Percentiles rank a stretch among this genome's conserved stretches.
These are phyloP conservation scores for Bombus confusus DNA, from an alignment of 1,140 invertebrate genomes.

Conservation along the genomic window DNA sequence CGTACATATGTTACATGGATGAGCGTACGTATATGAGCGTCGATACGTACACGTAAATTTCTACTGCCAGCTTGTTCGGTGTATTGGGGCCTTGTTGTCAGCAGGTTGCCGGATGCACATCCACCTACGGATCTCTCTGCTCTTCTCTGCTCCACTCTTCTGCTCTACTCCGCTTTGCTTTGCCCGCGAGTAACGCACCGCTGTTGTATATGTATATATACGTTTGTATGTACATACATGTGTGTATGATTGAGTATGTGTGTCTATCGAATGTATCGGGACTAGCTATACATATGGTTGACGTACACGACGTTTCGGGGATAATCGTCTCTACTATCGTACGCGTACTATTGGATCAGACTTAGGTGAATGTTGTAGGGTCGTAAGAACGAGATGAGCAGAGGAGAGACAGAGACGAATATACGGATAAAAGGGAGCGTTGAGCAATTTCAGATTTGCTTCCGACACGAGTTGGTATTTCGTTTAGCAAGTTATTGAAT, in stretches of 20 bases:
- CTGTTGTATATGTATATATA: neutral
- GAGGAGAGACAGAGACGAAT: constrained; percentile 4
- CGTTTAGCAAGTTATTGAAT: constrained; percentile 23
- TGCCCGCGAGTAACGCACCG: constrained; percentile 8
- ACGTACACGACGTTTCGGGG: constrained; percentile 39
- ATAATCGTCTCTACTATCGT: constrained; percentile 51
- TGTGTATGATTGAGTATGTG: neutral
- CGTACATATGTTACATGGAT: constrained; percentile 54
- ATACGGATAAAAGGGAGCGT: constrained; percentile 13
- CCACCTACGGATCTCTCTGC: constrained; percentile 57
- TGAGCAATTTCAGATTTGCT: constrained; percentile 20
- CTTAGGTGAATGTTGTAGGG: constrained; percentile 29
- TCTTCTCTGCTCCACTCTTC: constrained; percentile 15
- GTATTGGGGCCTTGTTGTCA: constrained; percentile 65
- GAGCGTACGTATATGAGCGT: constrained; percentile 30
- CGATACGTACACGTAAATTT: constrained; percentile 53
- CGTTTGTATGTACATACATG: neutral
- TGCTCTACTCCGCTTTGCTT: constrained; percentile 38
- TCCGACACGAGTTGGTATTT: constrained; percentile 31
- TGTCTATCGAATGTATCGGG: neutral
- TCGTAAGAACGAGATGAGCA: constrained; percentile 26
- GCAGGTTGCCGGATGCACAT: constrained; percentile 68
- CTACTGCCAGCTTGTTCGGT: constrained; percentile 34
- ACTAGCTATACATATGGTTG: neutral
- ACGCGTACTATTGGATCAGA: constrained; percentile 47